phyloP scores from a whole-genome alignment of 2,888 invertebrate genomes.

The Callimorpha dominula region DNA sequence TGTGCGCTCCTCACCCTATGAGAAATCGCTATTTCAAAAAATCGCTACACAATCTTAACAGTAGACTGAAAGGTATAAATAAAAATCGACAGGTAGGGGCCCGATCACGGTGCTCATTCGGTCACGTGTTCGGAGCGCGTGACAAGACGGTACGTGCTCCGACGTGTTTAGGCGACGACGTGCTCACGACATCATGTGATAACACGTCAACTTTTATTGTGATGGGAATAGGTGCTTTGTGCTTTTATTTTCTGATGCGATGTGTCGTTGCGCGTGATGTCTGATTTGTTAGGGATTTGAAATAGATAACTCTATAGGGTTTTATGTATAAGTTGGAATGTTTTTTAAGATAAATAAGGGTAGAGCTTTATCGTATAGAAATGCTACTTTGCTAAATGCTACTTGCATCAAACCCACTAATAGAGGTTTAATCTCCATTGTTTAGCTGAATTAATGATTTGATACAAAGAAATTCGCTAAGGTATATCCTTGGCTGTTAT shows the following conservation, averaged over 20 bases:
- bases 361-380: too few relatives aligned
- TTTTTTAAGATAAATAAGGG: too few relatives aligned
- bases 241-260: conserved; percentile 31
- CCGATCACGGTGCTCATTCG: conserved; percentile 32
- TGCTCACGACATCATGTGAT: conserved; percentile 47
- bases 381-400: too few relatives aligned
- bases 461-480: too few relatives aligned
- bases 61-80: conserved; percentile 36
- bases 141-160: conserved; percentile 27
- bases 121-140: conserved; percentile 40
- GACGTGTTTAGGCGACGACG: conserved; percentile 36
- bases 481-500: too few relatives aligned
- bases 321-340: neutral
- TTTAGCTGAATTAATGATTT: too few relatives aligned
- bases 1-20: neutral
- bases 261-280: conserved; percentile 5
- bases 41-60: conserved; percentile 34
- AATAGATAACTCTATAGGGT: neutral
- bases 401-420: too few relatives aligned
- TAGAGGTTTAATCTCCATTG: too few relatives aligned
- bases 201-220: conserved; percentile 58
- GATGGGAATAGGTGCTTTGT: conserved; percentile 48
- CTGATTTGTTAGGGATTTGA: conserved; percentile 7
- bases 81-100: conserved; percentile 40
- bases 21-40: conserved; percentile 23